A percentile compares a stretch with the other conserved stretches of the same genome.
Conservation (phyloP, 2,888 invertebrate genomes). For the Charanyca ferruginea region DNA sequence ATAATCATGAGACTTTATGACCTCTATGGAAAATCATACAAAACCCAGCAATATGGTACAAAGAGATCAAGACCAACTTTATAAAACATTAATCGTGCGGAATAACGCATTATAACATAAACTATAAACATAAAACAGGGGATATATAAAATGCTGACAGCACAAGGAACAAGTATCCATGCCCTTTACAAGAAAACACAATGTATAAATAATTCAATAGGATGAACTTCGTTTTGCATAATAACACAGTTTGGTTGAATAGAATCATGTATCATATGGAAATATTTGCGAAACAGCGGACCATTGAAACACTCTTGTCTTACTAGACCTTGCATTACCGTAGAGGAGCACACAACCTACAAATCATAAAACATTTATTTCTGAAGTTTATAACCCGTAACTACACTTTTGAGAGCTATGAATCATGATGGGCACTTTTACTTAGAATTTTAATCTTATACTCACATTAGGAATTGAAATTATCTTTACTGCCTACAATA, state of each 20-base stretch:
- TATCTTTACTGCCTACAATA: neutral
- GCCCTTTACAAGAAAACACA: conserved; percentile 44
- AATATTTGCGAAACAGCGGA: conserved; percentile 30
- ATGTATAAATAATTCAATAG: conserved; percentile 63
- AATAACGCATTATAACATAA: conserved; percentile 27
- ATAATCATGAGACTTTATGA: neutral
- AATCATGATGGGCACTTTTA: neutral
- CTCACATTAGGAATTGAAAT: neutral
- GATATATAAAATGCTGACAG: conserved; percentile 27
- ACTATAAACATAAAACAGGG: conserved; percentile 13
- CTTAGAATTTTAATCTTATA: neutral
- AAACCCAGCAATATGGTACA: conserved; percentile 1
- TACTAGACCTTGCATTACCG: neutral
- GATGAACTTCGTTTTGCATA: conserved; percentile 53
- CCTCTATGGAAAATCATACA: neutral
- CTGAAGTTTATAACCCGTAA: neutral
- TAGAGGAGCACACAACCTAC: conserved; percentile 26
- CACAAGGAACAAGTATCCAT: conserved; percentile 22
- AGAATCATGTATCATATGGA: conserved; percentile 60
- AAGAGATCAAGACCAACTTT: conserved; percentile 9
- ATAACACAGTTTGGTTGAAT: conserved; percentile 60
- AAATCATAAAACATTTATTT: conserved; percentile 35
- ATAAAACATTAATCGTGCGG: conserved; percentile 7
- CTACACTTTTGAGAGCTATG: conserved; percentile 1
- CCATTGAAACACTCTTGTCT: conserved; percentile 28